Evolutionary conservation across 2,113 vertebrate species (phyloP).

Genomic region (Cavia porcellus): DNA sequence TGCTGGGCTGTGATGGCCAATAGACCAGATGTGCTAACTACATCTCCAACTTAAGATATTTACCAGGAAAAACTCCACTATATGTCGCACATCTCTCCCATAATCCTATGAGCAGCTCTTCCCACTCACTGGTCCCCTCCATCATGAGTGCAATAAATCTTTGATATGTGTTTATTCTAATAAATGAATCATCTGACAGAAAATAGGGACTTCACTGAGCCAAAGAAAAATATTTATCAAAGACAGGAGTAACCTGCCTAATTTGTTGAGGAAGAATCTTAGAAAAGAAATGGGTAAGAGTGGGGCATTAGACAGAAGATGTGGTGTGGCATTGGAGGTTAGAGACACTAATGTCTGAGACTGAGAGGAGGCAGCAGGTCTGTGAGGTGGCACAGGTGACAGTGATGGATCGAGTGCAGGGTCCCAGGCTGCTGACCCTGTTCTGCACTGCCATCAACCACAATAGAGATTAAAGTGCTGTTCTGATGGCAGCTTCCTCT

Average conservation of each 20-base stretch:
- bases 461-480: neutral
- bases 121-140: neutral
- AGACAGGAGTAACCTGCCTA: neutral
- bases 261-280: neutral
- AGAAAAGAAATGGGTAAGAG: neutral
- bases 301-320: neutral
- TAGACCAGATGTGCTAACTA: neutral
- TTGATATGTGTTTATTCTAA: neutral
- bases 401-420: neutral
- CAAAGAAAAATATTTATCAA: neutral
- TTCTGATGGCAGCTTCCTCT: neutral
- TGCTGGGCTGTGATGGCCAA: no score
- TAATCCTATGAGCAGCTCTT: neutral
- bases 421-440: neutral
- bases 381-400: neutral
- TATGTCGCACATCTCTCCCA: neutral
- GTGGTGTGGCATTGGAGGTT: neutral
- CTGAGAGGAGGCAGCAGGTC: neutral
- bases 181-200: neutral
- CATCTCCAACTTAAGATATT: neutral
- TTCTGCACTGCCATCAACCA: neutral
- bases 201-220: neutral
- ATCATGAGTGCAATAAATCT: neutral
- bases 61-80: neutral
- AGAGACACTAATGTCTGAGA: neutral